Conservation (phyloP, 2,888 invertebrate species). For the Hyposoter dolosus region DNA sequence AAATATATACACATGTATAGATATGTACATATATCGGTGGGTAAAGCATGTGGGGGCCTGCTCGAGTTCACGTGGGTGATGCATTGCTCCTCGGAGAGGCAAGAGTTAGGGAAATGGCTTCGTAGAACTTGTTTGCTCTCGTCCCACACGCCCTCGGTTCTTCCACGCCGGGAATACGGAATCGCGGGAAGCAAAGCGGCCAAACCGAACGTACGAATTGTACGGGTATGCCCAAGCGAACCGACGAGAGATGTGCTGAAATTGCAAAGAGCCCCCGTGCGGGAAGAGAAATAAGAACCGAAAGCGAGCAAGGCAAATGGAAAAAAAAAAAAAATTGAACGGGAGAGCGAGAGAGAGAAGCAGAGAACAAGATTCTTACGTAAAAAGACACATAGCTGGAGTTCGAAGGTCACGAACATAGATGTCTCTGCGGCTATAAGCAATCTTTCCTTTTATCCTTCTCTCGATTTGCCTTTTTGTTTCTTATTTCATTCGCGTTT, state of each 20-base stretch:
- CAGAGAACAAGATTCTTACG: conserved; percentile 48
- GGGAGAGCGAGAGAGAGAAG: conserved; percentile 33
- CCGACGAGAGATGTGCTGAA: conserved; percentile 75
- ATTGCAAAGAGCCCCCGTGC: conserved; percentile 75
- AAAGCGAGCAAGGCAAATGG: conserved; percentile 34
- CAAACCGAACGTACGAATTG: conserved; percentile 47
- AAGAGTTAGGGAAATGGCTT: conserved; percentile 84
- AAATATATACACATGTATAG: neutral
- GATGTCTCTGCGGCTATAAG: conserved; percentile 60
- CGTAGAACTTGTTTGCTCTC: conserved; percentile 83
- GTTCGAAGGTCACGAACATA: conserved; percentile 67
- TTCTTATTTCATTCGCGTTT: conserved; percentile 66
- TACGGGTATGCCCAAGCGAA: conserved; percentile 60
- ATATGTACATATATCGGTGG: neutral
- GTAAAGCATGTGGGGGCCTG: conserved; percentile 73
- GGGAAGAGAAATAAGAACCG: conserved; percentile 55
- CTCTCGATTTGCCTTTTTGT: conserved; percentile 63
- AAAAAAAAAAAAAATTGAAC: conserved; percentile 32
- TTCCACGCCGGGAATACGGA: conserved; percentile 81
- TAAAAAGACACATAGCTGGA: conserved; percentile 55
- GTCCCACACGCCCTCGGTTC: conserved; percentile 67
- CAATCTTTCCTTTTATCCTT: conserved; percentile 69
- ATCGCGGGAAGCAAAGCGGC: conserved; percentile 69
- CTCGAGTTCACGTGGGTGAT: conserved; percentile 78
- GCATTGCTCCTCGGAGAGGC: conserved; percentile 83